phyloP scores from a whole-genome alignment of 2,797 vertebrate genomes.

The Cynodonichthys magdalenae region DNA sequence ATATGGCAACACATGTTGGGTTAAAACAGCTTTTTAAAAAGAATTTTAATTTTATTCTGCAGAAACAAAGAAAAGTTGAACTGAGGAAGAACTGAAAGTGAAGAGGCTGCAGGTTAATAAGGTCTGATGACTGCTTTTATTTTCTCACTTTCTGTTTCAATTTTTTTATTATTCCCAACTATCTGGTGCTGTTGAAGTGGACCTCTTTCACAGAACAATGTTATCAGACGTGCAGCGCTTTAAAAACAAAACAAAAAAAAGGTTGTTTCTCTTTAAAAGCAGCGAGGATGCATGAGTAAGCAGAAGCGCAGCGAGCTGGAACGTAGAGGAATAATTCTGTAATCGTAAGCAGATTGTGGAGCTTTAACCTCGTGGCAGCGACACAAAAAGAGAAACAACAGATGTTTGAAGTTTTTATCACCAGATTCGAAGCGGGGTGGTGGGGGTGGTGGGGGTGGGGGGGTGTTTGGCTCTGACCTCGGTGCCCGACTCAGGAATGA shows the following conservation, averaged over 20 bases:
- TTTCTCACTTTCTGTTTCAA: not conserved
- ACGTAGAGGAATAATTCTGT: too few species aligned
- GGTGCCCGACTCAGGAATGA: conserved; percentile 93
- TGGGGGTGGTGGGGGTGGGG: not conserved
- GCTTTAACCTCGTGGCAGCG: not conserved
- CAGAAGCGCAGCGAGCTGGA: not conserved
- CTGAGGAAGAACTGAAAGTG: too few species aligned
- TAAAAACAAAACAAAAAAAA: not conserved
- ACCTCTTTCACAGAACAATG: conserved; percentile 4
- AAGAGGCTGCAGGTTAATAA: too few species aligned
- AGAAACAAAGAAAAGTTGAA: too few species aligned
- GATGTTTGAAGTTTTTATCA: not conserved
- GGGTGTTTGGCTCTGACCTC: conserved; percentile 82
- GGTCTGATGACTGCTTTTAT: too few species aligned
- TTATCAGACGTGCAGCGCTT: not conserved
- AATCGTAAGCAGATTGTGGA: not conserved
- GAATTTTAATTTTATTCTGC: too few species aligned
- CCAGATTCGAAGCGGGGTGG: not conserved
- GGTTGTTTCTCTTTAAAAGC: not conserved
- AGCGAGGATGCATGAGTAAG: too few species aligned
- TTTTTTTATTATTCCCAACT: not conserved
- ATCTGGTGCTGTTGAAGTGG: not conserved
- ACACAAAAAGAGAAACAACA: conserved; percentile 5
- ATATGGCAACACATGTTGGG: too few species aligned
- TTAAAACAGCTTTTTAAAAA: too few species aligned